These are phyloP conservation scores for Malacoraja senta DNA, from an alignment of 2,797 vertebrate genomes.

Conservation along the genomic window DNA sequence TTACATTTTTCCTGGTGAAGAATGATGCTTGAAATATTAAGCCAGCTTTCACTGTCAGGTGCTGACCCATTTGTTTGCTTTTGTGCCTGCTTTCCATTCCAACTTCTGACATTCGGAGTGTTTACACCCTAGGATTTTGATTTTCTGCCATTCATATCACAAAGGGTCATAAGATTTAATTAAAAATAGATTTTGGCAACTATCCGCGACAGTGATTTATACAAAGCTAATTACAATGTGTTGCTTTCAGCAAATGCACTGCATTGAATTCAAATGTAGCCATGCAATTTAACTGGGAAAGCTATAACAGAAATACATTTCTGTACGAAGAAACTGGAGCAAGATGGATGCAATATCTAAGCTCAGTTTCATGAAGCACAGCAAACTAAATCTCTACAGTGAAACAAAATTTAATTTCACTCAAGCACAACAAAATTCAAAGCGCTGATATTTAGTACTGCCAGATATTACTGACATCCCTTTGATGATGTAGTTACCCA, in stretches of 20 bases:
- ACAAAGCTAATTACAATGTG: not conserved
- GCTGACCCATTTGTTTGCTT: not conserved
- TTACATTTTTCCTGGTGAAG: not conserved
- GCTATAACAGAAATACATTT: not conserved
- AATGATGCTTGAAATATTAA: not conserved
- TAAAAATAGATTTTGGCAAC: not conserved
- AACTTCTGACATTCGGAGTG: not conserved
- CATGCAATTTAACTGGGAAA: not conserved
- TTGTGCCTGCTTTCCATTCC: not conserved
- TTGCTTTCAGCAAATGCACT: slow-evolving; percentile 8
- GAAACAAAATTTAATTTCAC: not conserved
- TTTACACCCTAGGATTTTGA: not conserved
- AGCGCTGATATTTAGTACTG: not conserved
- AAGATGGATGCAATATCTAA: not conserved
- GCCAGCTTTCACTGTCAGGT: not conserved
- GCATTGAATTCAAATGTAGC: not conserved
- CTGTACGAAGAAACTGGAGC: not conserved
- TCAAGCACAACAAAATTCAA: not conserved
- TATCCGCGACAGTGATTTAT: not conserved
- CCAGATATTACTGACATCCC: not conserved
- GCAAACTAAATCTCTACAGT: not conserved
- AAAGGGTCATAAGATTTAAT: not conserved
- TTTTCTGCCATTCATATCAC: not conserved
- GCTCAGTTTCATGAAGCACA: not conserved
- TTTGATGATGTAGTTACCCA: not conserved